These are phyloP conservation scores for Saccostrea glomerata DNA, from an alignment of 1,140 invertebrate species.

Conservation along the genomic window DNA sequence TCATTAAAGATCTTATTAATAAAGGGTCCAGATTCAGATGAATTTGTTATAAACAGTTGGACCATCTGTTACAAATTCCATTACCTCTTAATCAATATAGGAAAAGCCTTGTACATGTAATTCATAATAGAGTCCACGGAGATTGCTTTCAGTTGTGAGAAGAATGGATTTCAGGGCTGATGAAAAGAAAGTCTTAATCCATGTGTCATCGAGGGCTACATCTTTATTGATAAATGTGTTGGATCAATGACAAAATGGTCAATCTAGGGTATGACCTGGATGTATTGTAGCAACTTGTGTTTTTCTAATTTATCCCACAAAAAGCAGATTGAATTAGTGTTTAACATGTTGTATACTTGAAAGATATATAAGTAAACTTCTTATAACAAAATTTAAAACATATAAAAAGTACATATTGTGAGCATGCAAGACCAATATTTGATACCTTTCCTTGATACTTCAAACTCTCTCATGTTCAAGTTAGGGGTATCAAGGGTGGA, in stretches of 20 bases:
- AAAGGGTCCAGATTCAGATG: not conserved
- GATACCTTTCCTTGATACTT: no score
- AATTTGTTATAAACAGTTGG: not conserved
- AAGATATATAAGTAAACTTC: no score
- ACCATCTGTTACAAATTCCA: conserved; percentile 14
- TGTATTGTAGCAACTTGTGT: no score
- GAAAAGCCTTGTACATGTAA: not conserved
- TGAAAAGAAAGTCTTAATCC: not conserved
- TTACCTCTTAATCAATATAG: conserved; percentile 12
- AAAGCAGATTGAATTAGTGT: no score
- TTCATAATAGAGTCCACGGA: conserved; percentile 6
- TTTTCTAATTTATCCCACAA: no score
- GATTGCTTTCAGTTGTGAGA: not conserved
- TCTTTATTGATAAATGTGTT: not conserved
- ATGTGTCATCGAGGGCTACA: not conserved
- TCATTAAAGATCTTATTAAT: not conserved
- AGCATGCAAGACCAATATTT: no score
- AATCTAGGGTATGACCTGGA: not conserved
- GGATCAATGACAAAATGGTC: not conserved
- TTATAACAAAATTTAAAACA: no score
- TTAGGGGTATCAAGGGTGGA: no score
- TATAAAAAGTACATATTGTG: no score
- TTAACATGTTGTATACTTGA: no score
- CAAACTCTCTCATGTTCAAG: no score
- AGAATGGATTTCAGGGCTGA: not conserved